These are phyloP conservation scores for Spodoptera frugiperda DNA, from an alignment of 1,140 invertebrate species.

Conservation along the genomic window DNA sequence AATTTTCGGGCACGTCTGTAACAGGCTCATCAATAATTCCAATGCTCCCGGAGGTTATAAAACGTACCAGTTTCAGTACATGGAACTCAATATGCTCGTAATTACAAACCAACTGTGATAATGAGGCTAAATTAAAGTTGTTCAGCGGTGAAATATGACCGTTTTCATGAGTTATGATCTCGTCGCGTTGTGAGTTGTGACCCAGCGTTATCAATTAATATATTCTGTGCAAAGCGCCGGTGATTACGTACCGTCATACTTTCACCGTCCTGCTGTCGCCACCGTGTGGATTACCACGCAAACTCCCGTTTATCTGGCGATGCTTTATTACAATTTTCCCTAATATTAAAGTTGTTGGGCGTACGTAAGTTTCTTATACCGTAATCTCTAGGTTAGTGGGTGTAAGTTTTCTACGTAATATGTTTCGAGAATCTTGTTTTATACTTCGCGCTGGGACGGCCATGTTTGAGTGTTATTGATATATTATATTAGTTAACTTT, in stretches of 20 bases:
- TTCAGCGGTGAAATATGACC: slow-evolving; percentile 63
- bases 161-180: slow-evolving; percentile 61
- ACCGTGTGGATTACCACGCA: slow-evolving; percentile 49
- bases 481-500: slow-evolving; percentile 29
- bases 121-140: slow-evolving; percentile 64
- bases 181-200: slow-evolving; percentile 59
- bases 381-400: slow-evolving; percentile 42
- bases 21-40: slow-evolving; percentile 31
- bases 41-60: neutral
- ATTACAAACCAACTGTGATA: slow-evolving; percentile 45
- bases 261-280: slow-evolving; percentile 42
- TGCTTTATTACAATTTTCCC: slow-evolving; percentile 49
- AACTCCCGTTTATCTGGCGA: slow-evolving; percentile 44
- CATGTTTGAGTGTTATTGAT: slow-evolving; percentile 33
- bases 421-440: slow-evolving; percentile 28
- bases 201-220: slow-evolving; percentile 64
- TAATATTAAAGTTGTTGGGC: slow-evolving; percentile 41
- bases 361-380: slow-evolving; percentile 36
- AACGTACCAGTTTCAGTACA: slow-evolving; percentile 19
- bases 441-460: slow-evolving; percentile 23
- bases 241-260: slow-evolving; percentile 44
- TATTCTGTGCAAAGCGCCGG: slow-evolving; percentile 53
- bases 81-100: slow-evolving; percentile 1
- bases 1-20: slow-evolving; percentile 17
- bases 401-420: slow-evolving; percentile 38